Evolutionary conservation across 2,797 vertebrate genomes (phyloP).

Genomic region (Sphaeramia orbicularis): DNA sequence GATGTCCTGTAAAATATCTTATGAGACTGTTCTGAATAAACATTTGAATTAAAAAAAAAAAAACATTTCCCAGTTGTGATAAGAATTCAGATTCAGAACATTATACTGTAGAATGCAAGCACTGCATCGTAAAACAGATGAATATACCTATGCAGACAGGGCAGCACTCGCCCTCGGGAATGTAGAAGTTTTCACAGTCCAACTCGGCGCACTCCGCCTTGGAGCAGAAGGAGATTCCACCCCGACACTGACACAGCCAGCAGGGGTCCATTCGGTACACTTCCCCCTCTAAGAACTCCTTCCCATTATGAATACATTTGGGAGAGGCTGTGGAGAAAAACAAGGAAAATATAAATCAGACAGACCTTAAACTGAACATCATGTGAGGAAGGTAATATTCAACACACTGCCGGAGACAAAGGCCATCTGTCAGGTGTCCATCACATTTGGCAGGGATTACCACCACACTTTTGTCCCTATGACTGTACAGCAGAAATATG

Average conservation of each 20-base stretch:
- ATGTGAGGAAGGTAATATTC: conserved; percentile 3
- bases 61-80: neutral
- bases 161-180: conserved; percentile 89
- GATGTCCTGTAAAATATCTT: too few relatives aligned
- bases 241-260: conserved; percentile 88
- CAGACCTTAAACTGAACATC: conserved; percentile 18
- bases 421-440: conserved; percentile 31
- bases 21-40: too few relatives aligned
- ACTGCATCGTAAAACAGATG: neutral
- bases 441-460: conserved; percentile 49
- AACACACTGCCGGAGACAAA: conserved; percentile 18
- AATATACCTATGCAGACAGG: conserved; percentile 88
- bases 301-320: conserved; percentile 84
- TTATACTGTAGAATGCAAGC: too few relatives aligned
- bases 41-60: too few relatives aligned
- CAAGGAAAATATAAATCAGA: conserved; percentile 29
- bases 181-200: conserved; percentile 87
- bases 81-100: too few relatives aligned
- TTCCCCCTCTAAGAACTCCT: conserved; percentile 84
- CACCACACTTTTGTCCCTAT: conserved; percentile 1
- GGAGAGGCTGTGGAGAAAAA: conserved; percentile 71
- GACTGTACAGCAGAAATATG: conserved; percentile 24
- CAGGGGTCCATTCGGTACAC: conserved; percentile 88
- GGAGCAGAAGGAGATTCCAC: conserved; percentile 89
- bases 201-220: conserved; percentile 86